A percentile compares a stretch with the other conserved stretches of the same genome.
Evolutionary conservation across 2,113 vertebrate genomes (phyloP).

Genomic region (Pteropus alecto): DNA sequence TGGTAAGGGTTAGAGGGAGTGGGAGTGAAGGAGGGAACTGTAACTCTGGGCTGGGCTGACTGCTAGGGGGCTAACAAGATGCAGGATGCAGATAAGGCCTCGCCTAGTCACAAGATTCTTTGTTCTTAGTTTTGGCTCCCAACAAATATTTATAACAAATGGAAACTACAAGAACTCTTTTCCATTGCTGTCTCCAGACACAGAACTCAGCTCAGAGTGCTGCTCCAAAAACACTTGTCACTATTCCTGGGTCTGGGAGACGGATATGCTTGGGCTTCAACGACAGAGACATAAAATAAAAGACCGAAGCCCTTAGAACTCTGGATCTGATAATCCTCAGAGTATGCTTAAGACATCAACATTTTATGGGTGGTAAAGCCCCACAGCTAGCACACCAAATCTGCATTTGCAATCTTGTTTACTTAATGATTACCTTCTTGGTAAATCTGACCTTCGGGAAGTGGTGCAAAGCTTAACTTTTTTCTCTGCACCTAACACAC

Average conservation of each 20-base stretch:
- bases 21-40: too few relatives aligned
- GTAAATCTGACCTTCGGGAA: background rate
- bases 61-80: too few relatives aligned
- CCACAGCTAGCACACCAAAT: rapidly evolving
- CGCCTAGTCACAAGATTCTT: too few relatives aligned
- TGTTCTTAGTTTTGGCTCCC: too few relatives aligned
- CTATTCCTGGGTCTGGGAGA: background rate
- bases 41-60: too few relatives aligned
- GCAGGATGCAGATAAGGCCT: too few relatives aligned
- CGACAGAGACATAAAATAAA: background rate
- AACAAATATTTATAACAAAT: background rate
- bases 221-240: background rate
- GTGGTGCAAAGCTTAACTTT: background rate
- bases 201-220: background rate
- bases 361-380: background rate
- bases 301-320: background rate
- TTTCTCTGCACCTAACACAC: background rate
- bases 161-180: background rate
- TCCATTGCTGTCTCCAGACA: background rate
- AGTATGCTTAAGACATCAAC: background rate
- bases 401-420: background rate
- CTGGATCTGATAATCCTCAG: background rate
- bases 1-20: too few relatives aligned
- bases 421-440: background rate
- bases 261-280: background rate